Evolutionary conservation across 2,113 vertebrate species (phyloP).

Genomic region (Strigops habroptila): DNA sequence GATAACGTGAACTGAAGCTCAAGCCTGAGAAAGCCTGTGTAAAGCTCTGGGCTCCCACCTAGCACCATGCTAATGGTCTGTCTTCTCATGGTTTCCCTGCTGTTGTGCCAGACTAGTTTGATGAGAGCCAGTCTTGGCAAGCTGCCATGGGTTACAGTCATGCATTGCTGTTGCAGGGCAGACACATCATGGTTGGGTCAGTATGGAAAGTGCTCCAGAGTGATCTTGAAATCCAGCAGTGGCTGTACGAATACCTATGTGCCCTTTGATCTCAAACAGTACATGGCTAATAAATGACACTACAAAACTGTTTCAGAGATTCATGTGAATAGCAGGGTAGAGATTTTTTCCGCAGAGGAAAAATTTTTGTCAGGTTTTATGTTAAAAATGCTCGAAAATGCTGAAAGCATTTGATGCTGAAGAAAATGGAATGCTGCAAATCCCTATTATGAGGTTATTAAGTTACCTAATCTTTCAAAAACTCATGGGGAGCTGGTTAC

Average conservation of each 20-base stretch:
- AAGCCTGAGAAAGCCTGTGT: neutral
- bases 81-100: neutral
- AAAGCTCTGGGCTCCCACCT: neutral
- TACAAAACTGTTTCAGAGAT: neutral
- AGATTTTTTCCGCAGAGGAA: neutral
- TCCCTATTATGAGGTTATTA: neutral
- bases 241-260: neutral
- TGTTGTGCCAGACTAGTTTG: neutral
- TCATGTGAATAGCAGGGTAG: neutral
- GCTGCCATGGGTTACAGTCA: neutral
- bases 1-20: neutral
- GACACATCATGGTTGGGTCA: fast-evolving
- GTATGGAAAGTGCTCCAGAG: neutral
- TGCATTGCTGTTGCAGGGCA: neutral
- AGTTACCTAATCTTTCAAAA: neutral
- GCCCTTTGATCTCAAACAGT: neutral
- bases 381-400: neutral
- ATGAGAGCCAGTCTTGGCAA: neutral
- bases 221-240: neutral
- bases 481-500: neutral
- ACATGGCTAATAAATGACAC: neutral
- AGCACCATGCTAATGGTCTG: neutral
- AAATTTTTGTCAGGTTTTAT: neutral
- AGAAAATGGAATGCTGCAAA: neutral
- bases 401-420: neutral